Conservation (phyloP, 2,888 invertebrate species). For the Glaucopsyche alexis region DNA sequence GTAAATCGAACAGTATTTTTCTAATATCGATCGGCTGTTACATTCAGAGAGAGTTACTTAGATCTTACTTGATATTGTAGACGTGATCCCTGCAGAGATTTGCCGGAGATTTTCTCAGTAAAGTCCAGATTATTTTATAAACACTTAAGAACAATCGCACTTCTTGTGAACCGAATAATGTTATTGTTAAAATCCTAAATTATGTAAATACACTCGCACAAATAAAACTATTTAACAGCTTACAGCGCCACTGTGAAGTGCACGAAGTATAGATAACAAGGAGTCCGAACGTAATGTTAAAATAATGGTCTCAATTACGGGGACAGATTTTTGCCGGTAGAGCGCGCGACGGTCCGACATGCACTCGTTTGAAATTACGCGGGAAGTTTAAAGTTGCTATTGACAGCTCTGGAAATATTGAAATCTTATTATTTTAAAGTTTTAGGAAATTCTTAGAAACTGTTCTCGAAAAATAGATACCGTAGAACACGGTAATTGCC, state of each 20-base stretch:
- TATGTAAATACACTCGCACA: slow-evolving; percentile 49
- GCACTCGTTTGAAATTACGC: too few relatives aligned
- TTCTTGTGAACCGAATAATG: slow-evolving; percentile 42
- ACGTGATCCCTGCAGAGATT: slow-evolving; percentile 32
- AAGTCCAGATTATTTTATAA: slow-evolving; percentile 18
- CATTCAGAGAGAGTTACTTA: slow-evolving; percentile 45
- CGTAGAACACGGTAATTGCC: too few relatives aligned
- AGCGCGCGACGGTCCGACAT: too few relatives aligned
- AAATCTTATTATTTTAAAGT: too few relatives aligned
- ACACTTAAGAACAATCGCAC: slow-evolving; percentile 39
- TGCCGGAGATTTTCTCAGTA: slow-evolving; percentile 4
- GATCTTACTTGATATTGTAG: slow-evolving; percentile 42
- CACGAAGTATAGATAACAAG: too few relatives aligned
- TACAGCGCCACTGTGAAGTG: slow-evolving; percentile 46
- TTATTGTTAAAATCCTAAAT: slow-evolving; percentile 47
- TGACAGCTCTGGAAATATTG: too few relatives aligned
- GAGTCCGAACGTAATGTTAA: too few relatives aligned
- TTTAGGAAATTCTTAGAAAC: too few relatives aligned
- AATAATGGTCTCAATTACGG: too few relatives aligned
- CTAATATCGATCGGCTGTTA: slow-evolving; percentile 69
- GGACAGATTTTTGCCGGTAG: too few relatives aligned
- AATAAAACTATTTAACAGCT: slow-evolving; percentile 41
- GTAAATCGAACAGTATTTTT: slow-evolving; percentile 55
- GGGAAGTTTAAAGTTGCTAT: too few relatives aligned
- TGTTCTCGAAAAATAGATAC: too few relatives aligned